Conservation (phyloP, 2,797 vertebrate species). For the Miichthys miiuy region DNA sequence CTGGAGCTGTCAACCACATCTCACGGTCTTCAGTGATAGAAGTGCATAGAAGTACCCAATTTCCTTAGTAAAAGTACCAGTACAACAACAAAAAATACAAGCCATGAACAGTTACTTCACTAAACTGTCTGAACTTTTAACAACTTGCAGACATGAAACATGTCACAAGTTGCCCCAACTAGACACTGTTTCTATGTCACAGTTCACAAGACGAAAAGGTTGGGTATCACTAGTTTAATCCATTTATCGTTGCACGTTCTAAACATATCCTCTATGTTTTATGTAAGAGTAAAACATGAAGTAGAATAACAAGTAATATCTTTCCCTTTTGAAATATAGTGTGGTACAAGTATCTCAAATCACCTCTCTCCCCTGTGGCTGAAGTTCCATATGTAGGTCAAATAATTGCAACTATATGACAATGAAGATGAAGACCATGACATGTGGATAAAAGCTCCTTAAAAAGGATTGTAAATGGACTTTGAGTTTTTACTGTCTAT, state of each 20-base stretch:
- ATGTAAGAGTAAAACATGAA: neutral
- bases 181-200: neutral
- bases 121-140: neutral
- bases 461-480: too few relatives aligned
- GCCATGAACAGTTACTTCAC: neutral
- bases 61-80: neutral
- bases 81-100: neutral
- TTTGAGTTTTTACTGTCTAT: neutral
- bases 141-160: conserved; percentile 1
- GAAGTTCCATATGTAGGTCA: neutral
- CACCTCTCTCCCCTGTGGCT: neutral
- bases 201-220: neutral
- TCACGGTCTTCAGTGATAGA: neutral
- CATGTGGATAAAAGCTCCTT: neutral
- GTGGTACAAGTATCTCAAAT: neutral
- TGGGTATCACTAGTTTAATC: neutral
- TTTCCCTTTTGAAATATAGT: neutral
- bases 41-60: neutral
- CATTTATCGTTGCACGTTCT: too few relatives aligned
- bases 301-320: neutral
- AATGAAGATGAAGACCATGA: neutral
- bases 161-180: neutral
- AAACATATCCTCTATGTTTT: neutral
- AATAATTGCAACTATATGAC: neutral
- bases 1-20: conserved; percentile 3